Evolutionary conservation across 92 coral and sea anemone genomes (phyloP).

Genomic region (Epizoanthus ramosus): DNA sequence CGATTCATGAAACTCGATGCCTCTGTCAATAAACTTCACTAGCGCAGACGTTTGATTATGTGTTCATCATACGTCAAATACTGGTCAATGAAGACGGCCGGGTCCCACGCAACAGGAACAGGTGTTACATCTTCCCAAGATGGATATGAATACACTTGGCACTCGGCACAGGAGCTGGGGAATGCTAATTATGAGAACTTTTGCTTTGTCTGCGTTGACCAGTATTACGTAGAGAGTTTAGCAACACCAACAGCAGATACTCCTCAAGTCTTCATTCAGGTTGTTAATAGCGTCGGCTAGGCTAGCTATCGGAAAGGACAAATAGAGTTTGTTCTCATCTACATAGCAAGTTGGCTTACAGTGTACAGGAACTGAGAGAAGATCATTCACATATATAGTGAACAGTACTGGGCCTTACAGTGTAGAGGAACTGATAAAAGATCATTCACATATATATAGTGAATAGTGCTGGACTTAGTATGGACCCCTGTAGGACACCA

Average conservation of each 20-base stretch:
- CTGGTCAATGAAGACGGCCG: constrained; percentile 34
- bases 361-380: neutral
- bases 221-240: constrained; percentile 19
- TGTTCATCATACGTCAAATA: constrained; percentile 16
- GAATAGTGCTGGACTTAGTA: no score
- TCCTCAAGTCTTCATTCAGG: constrained; percentile 25
- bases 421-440: neutral
- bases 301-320: constrained; percentile 9
- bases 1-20: no score
- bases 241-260: constrained; percentile 32
- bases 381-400: neutral
- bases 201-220: constrained; percentile 22
- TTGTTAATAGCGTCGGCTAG: constrained; percentile 4
- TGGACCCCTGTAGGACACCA: no score
- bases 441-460: no score
- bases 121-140: constrained; percentile 46
- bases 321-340: constrained; percentile 26
- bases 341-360: constrained; percentile 2
- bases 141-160: constrained; percentile 26
- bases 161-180: constrained; percentile 30
- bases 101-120: constrained; percentile 40
- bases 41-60: no score
- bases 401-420: neutral
- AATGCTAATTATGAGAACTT: constrained; percentile 32
- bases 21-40: no score